Evolutionary conservation across 1,140 invertebrate genomes (phyloP), one percentile per base, ranked within the genome.

Genomic region (Drosophila novamexicana): DNA sequence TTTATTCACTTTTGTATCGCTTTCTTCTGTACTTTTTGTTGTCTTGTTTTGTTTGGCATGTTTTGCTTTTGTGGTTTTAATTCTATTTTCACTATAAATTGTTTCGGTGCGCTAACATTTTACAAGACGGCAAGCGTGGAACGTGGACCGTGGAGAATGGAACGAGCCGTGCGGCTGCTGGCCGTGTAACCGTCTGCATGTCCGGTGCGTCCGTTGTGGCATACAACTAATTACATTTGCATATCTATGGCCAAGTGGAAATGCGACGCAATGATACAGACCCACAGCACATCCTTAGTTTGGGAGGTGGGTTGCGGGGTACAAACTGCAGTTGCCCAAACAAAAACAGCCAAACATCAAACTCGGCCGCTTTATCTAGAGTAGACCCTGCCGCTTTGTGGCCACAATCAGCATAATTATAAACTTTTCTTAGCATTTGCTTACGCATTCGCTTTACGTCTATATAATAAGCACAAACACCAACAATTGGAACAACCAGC

Each of bases 61-160:
- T 82, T 88, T 88, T 88, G 83, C 83, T 89, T 88, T 88, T 89
- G 83, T 88, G 83, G 83, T 88, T 88, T 86, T 88, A 88, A 88
- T 88, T 88, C 84, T 88, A 88, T 88, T 89, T 88, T 88, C 83
- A 79, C 83, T 83, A 89, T 88, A 88, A 83, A 88, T 88, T 88
- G 83, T 88, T 88, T 89, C 80, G 80, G 69, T 88, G 79, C 82
- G 79, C 75, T 81, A 85, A 81, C 82, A 85, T 85, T 85, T 86
- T 85, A 86, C 82, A 75, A 75, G 65, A 59, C 80, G 81, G 50
- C 63, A 42, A 71, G 53, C 67, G 44, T 64, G 57, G 53, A n/a
- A 12, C 67, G 37, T 64, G 57, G 53, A n/a, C 12, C 10, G 29
- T 14, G 49, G 10, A 52, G n/a, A 70, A 76, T 44, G 68, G 42